Base-by-base conservation (phyloP, 2,888 invertebrate species). In the Molanna angustata region DNA sequence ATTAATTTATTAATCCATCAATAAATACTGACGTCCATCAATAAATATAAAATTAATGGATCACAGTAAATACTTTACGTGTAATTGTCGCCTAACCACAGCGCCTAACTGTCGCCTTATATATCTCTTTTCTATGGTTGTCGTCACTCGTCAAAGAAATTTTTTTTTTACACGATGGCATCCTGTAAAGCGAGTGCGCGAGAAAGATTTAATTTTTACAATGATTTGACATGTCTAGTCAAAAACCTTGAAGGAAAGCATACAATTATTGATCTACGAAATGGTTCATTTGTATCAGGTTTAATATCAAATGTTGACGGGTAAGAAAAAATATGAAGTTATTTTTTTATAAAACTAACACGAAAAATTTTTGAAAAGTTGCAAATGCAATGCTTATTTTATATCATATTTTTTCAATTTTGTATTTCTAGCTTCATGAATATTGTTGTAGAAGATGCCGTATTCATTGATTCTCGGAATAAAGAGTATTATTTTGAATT, bases 211-310 rank as follows among this genome's bases (percentile, higher is more conserved):
- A 71, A 68, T 49, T 78, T 77, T 59, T 77, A 80, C 56, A 85
- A 85, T 62, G 82, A 76, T 52, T 68, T 86, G 58, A 64, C 82
- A n/a, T 77, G 84, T 63, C 69, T 86, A 60, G 72, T 84, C 27
- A 82, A 80, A 71, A 77, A 80, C 47, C 69, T 86, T 47, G 78
- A 82, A 69, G 79, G 78, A 6, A 69, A 77, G 61, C 79, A 78
- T 61, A 80, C 84, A 3, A 80, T 79, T 17, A 71, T 87, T 20
- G 87, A 87, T 68, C 70, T 87, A 40, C 71, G 84, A 60, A 83
- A 86, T 67, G 86, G 86, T 64, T 69, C 80, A 1, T 79, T 74
- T 63, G 73, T 86, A 27, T 79, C 79, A 64, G 87, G 87, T 37
- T 69, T 69, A 60, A 69, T 86, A 41, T 67, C 67, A n/a, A 66